phyloP scores from a whole-genome alignment of 2,888 invertebrate genomes.

The Cerastoderma edule region DNA sequence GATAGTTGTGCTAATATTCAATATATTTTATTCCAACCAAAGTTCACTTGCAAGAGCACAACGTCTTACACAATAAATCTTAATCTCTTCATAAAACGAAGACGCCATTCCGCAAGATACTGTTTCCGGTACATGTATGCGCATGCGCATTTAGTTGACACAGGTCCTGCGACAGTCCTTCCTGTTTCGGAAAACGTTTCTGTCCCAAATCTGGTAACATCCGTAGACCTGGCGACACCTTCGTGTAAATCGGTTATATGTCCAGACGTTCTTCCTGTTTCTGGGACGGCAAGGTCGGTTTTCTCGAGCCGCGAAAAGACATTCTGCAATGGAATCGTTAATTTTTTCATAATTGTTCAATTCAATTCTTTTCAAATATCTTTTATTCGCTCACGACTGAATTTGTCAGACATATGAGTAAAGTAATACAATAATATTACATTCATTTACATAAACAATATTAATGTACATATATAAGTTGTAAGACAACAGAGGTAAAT shows the following conservation, averaged over 20 bases:
- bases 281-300: not conserved
- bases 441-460: not conserved
- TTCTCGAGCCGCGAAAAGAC: not conserved
- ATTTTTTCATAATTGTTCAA: conserved; percentile 1
- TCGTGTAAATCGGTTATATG: not conserved
- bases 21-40: too few relatives aligned
- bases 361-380: not conserved
- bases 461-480: not conserved
- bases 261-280: conserved; percentile 1
- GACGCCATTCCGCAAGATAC: not conserved
- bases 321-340: not conserved
- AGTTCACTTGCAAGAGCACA: not conserved
- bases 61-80: not conserved
- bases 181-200: conserved; percentile 8
- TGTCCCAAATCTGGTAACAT: conserved; percentile 1
- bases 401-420: not conserved
- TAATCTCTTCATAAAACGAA: not conserved
- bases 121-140: not conserved
- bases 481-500: too few relatives aligned
- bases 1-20: too few relatives aligned
- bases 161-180: not conserved
- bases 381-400: not conserved
- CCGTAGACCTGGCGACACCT: conserved; percentile 6
- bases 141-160: not conserved
- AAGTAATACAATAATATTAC: not conserved